A percentile compares a stretch with the other conserved stretches of the same genome.
Evolutionary conservation across 2,888 invertebrate species (phyloP).

Genomic region (Archaeoteleia sp.): DNA sequence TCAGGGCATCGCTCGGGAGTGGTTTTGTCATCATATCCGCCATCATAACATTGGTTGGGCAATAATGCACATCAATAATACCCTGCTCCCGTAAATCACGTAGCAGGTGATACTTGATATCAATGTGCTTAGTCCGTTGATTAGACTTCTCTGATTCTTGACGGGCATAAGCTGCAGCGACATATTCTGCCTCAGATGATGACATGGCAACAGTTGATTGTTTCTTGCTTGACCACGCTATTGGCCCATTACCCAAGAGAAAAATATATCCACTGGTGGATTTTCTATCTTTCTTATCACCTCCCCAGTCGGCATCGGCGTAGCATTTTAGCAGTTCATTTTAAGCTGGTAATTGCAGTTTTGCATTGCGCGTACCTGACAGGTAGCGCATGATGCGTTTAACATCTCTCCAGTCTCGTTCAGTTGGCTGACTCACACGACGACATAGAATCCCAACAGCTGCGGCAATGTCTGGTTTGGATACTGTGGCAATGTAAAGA

Average conservation of each 20-base stretch:
- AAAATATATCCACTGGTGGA: slow-evolving; percentile 26
- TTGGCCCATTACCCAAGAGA: slow-evolving; percentile 10
- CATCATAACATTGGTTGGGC: slow-evolving; percentile 20
- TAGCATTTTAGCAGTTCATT: slow-evolving; percentile 35
- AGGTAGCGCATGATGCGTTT: slow-evolving; percentile 40
- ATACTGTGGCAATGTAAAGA: slow-evolving; percentile 28
- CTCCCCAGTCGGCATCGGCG: slow-evolving; percentile 68
- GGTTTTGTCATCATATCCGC: slow-evolving; percentile 27
- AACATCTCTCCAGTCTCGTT: slow-evolving; percentile 28
- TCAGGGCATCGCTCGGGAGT: too few species aligned
- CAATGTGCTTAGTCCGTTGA: slow-evolving; percentile 25
- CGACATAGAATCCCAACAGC: slow-evolving; percentile 18
- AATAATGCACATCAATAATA: slow-evolving; percentile 11
- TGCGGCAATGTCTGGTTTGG: slow-evolving; percentile 28
- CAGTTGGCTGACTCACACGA: not conserved
- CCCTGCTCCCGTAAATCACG: slow-evolving; percentile 4
- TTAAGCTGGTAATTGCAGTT: not conserved
- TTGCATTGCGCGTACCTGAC: slow-evolving; percentile 3
- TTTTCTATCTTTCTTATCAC: slow-evolving; percentile 53
- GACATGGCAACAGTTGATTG: slow-evolving; percentile 35
- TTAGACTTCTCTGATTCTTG: slow-evolving; percentile 6
- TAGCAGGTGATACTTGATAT: slow-evolving; percentile 15
- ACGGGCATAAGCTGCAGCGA: slow-evolving; percentile 12
- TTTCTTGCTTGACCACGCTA: slow-evolving; percentile 46
- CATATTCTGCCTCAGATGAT: slow-evolving; percentile 25